Conservation (phyloP, 2,113 vertebrate species). For the Neoarius graeffei region DNA sequence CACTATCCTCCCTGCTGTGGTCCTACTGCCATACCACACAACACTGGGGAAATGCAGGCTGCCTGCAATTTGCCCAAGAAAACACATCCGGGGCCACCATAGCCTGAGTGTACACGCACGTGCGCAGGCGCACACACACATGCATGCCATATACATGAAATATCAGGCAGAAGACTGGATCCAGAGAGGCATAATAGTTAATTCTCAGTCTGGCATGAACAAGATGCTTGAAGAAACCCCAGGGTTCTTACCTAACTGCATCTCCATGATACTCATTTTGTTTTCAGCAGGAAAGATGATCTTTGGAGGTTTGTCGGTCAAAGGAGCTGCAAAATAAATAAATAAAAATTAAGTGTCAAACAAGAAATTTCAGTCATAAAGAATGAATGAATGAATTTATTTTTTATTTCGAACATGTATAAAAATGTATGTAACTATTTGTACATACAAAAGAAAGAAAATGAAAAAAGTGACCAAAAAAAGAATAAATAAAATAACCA, state of each 20-base stretch:
- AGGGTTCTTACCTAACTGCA: slow-evolving; percentile 85
- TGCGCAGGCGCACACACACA: too few species aligned
- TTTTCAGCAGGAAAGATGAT: slow-evolving; percentile 89
- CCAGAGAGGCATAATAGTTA: not conserved
- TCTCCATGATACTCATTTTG: slow-evolving; percentile 89
- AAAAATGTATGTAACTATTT: too few species aligned
- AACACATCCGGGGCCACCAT: not conserved
- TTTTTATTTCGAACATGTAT: too few species aligned
- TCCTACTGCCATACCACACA: slow-evolving; percentile 41
- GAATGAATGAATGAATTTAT: too few species aligned
- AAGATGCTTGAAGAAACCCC: not conserved
- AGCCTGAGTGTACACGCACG: not conserved
- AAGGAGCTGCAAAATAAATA: slow-evolving; percentile 83
- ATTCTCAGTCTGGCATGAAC: not conserved
- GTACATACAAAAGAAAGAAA: too few species aligned
- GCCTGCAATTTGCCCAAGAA: slow-evolving; percentile 20
- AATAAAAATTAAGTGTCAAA: slow-evolving; percentile 12
- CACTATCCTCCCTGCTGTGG: not conserved
- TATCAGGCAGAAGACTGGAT: not conserved
- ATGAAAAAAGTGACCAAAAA: too few species aligned
- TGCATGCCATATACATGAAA: not conserved
- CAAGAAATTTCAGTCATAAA: not conserved
- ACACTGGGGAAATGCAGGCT: not conserved
- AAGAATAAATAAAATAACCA: too few species aligned
- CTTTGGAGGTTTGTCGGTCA: slow-evolving; percentile 97